These are phyloP conservation scores for Naja naja DNA, from an alignment of 2,113 vertebrate species.

Conservation along the genomic window DNA sequence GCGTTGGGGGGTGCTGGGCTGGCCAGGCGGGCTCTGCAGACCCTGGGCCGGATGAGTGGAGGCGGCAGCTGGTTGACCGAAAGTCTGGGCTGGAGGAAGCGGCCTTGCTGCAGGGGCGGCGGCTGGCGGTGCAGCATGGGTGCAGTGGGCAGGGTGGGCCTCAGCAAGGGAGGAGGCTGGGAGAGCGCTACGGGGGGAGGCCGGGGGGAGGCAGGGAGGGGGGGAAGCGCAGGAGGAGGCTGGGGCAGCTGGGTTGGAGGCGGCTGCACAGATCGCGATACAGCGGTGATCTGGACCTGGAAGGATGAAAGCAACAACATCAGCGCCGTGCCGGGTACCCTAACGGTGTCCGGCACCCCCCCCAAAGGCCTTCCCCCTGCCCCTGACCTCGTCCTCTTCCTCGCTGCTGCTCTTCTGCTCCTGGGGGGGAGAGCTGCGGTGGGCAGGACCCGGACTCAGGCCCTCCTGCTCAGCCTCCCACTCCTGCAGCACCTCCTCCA, in stretches of 20 bases:
- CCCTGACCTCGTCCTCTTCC: slow-evolving; percentile 77
- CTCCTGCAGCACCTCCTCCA: slow-evolving; percentile 89
- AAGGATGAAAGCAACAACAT: not conserved
- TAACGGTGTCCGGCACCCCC: not conserved
- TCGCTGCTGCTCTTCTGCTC: slow-evolving; percentile 56
- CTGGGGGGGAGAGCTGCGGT: slow-evolving; percentile 62
- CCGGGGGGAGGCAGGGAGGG: slow-evolving; percentile 46
- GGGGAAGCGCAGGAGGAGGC: slow-evolving; percentile 51
- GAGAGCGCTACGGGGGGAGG: slow-evolving; percentile 73
- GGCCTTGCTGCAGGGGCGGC: slow-evolving; percentile 83
- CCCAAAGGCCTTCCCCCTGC: not conserved
- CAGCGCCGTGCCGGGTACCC: not conserved
- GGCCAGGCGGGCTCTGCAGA: no score
- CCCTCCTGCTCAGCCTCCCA: slow-evolving; percentile 87
- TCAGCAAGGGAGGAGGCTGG: slow-evolving; percentile 83
- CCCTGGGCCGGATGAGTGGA: slow-evolving; percentile 79
- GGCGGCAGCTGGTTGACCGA: slow-evolving; percentile 81
- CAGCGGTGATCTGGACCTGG: slow-evolving; percentile 48
- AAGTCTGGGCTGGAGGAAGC: slow-evolving; percentile 78
- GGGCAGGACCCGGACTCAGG: slow-evolving; percentile 54
- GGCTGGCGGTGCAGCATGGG: slow-evolving; percentile 86
- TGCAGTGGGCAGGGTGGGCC: slow-evolving; percentile 79
- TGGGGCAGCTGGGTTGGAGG: not conserved
- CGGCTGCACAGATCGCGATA: slow-evolving; percentile 31
- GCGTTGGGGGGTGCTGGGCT: slow-evolving; percentile 72